A percentile compares a stretch with the other conserved stretches of the same genome.
These are phyloP conservation scores for Abrostola triplasia DNA, from an alignment of 2,888 invertebrate species.

Conservation along the genomic window DNA sequence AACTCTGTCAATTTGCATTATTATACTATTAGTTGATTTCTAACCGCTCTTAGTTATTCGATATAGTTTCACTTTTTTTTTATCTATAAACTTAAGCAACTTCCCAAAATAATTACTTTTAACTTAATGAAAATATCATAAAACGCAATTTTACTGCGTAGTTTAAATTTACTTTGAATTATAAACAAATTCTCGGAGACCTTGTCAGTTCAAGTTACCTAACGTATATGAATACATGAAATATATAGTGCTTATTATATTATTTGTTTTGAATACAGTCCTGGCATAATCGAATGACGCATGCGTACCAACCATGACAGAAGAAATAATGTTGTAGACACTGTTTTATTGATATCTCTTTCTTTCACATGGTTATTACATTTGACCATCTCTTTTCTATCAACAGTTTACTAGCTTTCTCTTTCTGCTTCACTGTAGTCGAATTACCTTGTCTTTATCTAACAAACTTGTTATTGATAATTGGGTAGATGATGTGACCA, in stretches of 20 bases:
- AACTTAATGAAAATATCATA: background rate
- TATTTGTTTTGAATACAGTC: conserved; percentile 58
- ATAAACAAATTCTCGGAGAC: background rate
- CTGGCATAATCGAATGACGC: conserved; percentile 79
- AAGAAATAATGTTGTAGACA: conserved; percentile 70
- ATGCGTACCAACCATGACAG: conserved; percentile 82
- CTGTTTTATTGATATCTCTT: conserved; percentile 73
- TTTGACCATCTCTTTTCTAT: conserved; percentile 63
- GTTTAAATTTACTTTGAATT: background rate
- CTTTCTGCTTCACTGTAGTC: conserved; percentile 40
- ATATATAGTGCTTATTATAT: conserved; percentile 2
- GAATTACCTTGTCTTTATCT: conserved; percentile 61
- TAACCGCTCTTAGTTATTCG: no score
- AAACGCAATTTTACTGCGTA: background rate
- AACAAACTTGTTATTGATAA: conserved; percentile 74
- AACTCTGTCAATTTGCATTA: background rate
- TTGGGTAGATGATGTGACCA: conserved; percentile 54
- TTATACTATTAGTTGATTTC: no score
- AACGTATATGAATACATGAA: background rate
- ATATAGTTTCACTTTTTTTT: no score
- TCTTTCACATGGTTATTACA: conserved; percentile 51
- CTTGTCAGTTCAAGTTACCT: background rate
- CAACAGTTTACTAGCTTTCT: conserved; percentile 71
- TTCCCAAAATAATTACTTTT: background rate
- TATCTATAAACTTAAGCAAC: background rate